Base-by-base conservation (phyloP, 1,140 invertebrate genomes). In the Tetramorium simillimum region DNA sequence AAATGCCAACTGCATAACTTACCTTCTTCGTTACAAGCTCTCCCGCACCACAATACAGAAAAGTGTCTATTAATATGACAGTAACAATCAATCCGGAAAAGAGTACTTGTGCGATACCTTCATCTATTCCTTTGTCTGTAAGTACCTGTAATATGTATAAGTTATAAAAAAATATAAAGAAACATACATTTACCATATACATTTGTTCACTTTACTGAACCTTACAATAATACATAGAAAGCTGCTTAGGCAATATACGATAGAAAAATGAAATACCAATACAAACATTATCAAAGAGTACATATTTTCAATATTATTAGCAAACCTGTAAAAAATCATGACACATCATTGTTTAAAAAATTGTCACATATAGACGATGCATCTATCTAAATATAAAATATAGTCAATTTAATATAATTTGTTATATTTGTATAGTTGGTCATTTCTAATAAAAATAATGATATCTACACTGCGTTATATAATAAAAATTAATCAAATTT, bases 241-340 rank as follows among this genome's bases (percentile, higher is more conserved):
- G 1, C 53, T 49, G 12, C 43, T 72, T 4, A 88, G 7, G n/a
- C 73, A 88, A 53, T 24, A 24, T 37, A 63, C 14, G 28, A 37
- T 33, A 18, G 9, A 37, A n/a, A 87, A 88, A 49, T 87, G 46
- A 9, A 87, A 6, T 37, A 87, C 16, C 24, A 87, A 3, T 24
- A 9, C 14, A 5, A 88, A 37, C 24, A 87, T 28, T 14, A 72
- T 51, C 21, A 88, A 18, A 9, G 56, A 69, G 0, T 51, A 88
- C 2, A 28, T 80, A 56, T 49, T 43, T 49, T 88, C 85, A 1
- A 88, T 80, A 9, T 24, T 18, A 2, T 88, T 18, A 9, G 37
- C 40, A 40, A 86, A 67, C 2, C 65, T 87, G 10, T 24, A 43
- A 18, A 18, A 10, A 16, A 16, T 33, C 33, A 33, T 33, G 3